phyloP scores from a whole-genome alignment of 2,888 invertebrate species.

The Drosophila nigritarsus region DNA sequence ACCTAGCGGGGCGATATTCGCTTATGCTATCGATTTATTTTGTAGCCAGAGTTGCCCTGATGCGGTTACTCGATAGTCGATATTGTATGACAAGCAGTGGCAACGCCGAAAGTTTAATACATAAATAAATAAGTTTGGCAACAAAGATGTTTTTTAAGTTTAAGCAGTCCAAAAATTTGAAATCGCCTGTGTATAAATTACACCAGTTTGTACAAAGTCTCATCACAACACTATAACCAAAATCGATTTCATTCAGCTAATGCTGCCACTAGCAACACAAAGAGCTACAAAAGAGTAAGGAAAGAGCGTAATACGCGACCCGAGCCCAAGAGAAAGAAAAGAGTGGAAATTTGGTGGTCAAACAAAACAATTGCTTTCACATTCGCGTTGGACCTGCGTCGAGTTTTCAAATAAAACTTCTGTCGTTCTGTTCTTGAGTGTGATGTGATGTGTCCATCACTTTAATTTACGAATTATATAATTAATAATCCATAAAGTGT shows the following conservation, averaged over 20 bases:
- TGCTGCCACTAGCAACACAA: neutral
- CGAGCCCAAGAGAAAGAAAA: conserved; percentile 9
- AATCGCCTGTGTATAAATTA: neutral
- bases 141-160: conserved; percentile 12
- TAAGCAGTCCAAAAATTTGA: neutral
- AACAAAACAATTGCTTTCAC: conserved; percentile 71
- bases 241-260: neutral
- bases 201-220: neutral
- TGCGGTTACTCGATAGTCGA: neutral
- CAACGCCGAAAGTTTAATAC: conserved; percentile 18
- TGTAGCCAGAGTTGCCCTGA: conserved; percentile 23
- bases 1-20: neutral
- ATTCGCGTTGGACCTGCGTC: conserved; percentile 59
- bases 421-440: conserved; percentile 31
- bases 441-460: conserved; percentile 34
- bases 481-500: conserved; percentile 49
- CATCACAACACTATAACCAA: neutral
- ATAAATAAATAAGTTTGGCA: conserved; percentile 43
- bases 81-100: conserved; percentile 17
- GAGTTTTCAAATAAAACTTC: conserved; percentile 52
- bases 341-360: conserved; percentile 54
- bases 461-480: conserved; percentile 55
- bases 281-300: conserved; percentile 9
- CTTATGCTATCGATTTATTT: conserved; percentile 11
- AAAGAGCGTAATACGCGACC: conserved; percentile 25